These are phyloP conservation scores for Acleris laterana DNA, from an alignment of 2,888 invertebrate genomes.

Conservation along the genomic window DNA sequence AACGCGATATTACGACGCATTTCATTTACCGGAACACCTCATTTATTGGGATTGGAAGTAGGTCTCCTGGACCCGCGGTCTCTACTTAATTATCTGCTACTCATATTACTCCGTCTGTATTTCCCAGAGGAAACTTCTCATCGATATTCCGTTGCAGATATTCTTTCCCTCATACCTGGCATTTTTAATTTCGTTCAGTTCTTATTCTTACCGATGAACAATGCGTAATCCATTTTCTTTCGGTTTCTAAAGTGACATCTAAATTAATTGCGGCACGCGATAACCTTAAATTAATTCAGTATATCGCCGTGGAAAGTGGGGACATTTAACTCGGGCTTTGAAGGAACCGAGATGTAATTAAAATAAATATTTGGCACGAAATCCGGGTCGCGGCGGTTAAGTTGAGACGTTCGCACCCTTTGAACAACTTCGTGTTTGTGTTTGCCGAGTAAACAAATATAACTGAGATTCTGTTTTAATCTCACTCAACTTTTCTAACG, in stretches of 20 bases:
- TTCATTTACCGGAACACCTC: neutral
- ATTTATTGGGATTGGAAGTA: conserved; percentile 15
- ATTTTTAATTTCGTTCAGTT: conserved; percentile 47
- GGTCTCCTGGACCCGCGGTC: conserved; percentile 42
- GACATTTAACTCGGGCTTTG: conserved; percentile 70
- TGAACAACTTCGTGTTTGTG: conserved; percentile 82
- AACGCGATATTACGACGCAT: neutral
- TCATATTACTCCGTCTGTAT: conserved; percentile 57
- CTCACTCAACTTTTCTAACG: conserved; percentile 44
- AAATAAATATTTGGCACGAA: conserved; percentile 83
- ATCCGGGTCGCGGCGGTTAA: conserved; percentile 79
- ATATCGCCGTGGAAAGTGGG: conserved; percentile 62
- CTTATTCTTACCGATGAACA: conserved; percentile 41
- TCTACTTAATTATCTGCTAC: conserved; percentile 60
- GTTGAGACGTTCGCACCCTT: conserved; percentile 80
- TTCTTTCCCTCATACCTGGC: conserved; percentile 46
- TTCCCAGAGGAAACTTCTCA: conserved; percentile 58
- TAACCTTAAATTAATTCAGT: conserved; percentile 54
- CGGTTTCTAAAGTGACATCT: conserved; percentile 24
- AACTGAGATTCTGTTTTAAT: conserved; percentile 74
- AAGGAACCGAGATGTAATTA: conserved; percentile 78
- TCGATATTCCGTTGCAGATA: conserved; percentile 52
- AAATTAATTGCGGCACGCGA: conserved; percentile 36
- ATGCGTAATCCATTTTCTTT: conserved; percentile 32
- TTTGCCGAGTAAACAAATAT: conserved; percentile 81